Conservation (phyloP, 2,113 vertebrate species). For the Mixornis gularis region DNA sequence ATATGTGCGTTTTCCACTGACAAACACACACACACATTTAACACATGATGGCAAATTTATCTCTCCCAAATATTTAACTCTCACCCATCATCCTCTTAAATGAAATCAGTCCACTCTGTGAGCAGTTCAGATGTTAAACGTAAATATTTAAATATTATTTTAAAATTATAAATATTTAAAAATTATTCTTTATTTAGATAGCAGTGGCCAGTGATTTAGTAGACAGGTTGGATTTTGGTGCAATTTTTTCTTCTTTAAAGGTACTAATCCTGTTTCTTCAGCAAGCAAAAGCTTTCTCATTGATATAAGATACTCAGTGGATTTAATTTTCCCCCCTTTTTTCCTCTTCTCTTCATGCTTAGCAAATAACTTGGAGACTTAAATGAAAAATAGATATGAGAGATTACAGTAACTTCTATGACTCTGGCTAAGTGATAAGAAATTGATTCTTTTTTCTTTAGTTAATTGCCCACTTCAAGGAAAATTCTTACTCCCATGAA, state of each 20-base stretch:
- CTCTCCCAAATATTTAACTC: background rate
- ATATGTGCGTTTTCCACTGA: background rate
- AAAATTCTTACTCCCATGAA: background rate
- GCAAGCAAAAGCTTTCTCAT: background rate
- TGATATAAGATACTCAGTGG: background rate
- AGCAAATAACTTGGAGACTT: constrained; percentile 11
- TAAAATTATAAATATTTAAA: no score
- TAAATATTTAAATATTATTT: background rate
- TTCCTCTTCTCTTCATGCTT: background rate
- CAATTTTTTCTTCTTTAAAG: background rate
- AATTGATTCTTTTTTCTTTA: background rate
- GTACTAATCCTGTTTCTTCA: background rate
- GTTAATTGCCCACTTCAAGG: constrained; percentile 20
- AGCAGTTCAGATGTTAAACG: background rate
- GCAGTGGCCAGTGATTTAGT: background rate
- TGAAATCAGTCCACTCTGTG: background rate
- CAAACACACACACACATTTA: background rate
- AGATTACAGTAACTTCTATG: background rate
- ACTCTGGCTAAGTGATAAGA: background rate
- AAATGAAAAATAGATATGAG: constrained; percentile 29
- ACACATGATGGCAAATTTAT: background rate
- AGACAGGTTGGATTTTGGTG: background rate
- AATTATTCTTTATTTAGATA: background rate
- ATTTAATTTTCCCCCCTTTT: background rate
- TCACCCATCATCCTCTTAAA: background rate